A percentile compares a stretch with the other conserved stretches of the same genome.
These are phyloP conservation scores for Oasisia sp. DNA, from an alignment of 2,888 invertebrate genomes.

Conservation along the genomic window DNA sequence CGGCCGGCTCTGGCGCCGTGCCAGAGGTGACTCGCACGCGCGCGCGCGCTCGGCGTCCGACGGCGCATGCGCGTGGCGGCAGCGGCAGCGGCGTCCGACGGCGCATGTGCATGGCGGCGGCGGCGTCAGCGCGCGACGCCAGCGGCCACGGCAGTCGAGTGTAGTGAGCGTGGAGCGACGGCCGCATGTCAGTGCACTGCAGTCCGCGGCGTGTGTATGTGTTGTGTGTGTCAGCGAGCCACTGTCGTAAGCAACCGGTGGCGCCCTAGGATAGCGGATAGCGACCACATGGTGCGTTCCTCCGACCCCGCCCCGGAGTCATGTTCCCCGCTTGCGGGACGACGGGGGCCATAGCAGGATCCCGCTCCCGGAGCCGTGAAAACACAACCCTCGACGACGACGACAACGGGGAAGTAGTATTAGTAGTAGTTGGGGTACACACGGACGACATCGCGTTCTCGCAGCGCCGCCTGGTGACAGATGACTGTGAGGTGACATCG, in stretches of 20 bases:
- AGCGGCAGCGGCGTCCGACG: not conserved
- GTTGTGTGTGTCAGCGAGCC: not conserved
- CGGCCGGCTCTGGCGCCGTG: not conserved
- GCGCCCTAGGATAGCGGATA: not conserved
- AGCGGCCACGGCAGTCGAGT: not conserved
- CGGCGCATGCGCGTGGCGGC: not conserved
- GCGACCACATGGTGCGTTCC: not conserved
- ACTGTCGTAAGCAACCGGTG: not conserved
- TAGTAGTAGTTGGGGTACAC: not conserved
- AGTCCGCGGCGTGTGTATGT: not conserved
- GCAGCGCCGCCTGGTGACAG: not conserved
- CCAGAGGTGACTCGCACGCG: not conserved
- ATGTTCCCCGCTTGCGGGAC: conserved; percentile 10
- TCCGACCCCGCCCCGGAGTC: not conserved
- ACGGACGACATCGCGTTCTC: not conserved
- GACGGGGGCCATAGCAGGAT: not conserved
- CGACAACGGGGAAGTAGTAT: too few species aligned
- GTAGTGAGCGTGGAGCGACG: not conserved
- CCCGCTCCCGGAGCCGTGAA: not conserved
- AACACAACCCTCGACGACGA: not conserved
- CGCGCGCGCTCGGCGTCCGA: not conserved
- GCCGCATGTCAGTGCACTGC: not conserved
- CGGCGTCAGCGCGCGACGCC: not conserved
- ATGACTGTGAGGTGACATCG: conserved; percentile 13
- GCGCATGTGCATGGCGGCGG: not conserved